Conservation (phyloP, 2,888 invertebrate genomes). For the Andrena bucephala region DNA sequence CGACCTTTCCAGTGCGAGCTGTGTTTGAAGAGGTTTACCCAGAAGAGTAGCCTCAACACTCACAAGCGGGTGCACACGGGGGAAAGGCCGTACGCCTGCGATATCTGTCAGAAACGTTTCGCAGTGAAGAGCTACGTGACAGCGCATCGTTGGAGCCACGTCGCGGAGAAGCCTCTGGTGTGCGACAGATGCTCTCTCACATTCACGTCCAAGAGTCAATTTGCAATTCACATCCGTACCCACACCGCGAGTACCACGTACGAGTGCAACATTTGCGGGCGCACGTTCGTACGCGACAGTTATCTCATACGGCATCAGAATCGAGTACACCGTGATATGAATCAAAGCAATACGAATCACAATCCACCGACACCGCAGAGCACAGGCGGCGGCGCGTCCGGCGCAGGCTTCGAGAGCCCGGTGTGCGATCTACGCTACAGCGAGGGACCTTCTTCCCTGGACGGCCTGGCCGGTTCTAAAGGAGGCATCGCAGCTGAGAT, state of each 20-base stretch:
- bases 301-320: constrained; percentile 92
- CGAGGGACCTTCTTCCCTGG: constrained; percentile 83
- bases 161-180: constrained; percentile 90
- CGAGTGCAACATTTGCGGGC: constrained; percentile 91
- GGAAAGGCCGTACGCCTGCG: constrained; percentile 92
- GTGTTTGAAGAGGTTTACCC: constrained; percentile 92
- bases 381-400: constrained; percentile 79
- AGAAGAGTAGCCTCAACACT: constrained; percentile 93
- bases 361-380: constrained; percentile 84
- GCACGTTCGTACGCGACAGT: constrained; percentile 91
- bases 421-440: constrained; percentile 84
- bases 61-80: constrained; percentile 93
- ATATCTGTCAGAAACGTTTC: constrained; percentile 92
- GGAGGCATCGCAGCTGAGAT: constrained; percentile 82
- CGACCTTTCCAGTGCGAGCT: constrained; percentile 91
- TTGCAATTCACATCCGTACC: constrained; percentile 91
- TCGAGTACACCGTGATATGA: constrained; percentile 89
- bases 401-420: constrained; percentile 83
- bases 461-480: constrained; percentile 78
- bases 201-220: constrained; percentile 91
- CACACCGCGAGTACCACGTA: constrained; percentile 90
- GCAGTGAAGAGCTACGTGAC: constrained; percentile 93
- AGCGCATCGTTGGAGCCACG: constrained; percentile 93
- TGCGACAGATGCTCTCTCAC: constrained; percentile 91
- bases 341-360: constrained; percentile 81